Conservation (phyloP, 2,888 invertebrate genomes). For the Scrobipalpa atriplicella region DNA sequence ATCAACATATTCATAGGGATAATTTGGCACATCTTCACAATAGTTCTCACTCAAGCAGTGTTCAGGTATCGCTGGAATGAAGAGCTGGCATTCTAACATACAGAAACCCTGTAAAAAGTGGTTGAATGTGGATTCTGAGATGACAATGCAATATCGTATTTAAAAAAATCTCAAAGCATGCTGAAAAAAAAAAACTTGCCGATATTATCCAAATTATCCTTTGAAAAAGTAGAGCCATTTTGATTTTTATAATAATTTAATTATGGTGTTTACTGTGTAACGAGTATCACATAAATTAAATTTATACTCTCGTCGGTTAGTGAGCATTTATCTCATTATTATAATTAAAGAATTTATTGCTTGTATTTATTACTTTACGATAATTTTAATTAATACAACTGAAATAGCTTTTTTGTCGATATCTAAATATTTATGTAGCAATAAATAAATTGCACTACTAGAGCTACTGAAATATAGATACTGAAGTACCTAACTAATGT, state of each 20-base stretch:
- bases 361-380: neutral
- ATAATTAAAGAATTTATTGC: neutral
- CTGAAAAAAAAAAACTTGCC: neutral
- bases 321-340: neutral
- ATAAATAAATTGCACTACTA: too few species aligned
- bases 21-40: constrained; percentile 27
- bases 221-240: neutral
- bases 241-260: neutral
- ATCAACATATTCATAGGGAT: constrained; percentile 16
- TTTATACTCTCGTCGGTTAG: neutral
- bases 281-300: neutral
- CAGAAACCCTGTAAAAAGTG: neutral
- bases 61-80: constrained; percentile 16
- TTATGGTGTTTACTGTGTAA: neutral
- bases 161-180: neutral
- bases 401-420: too few species aligned
- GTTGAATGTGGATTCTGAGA: neutral
- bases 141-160: neutral
- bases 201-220: neutral
- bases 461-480: too few species aligned
- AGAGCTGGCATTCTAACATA: neutral
- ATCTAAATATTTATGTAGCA: too few species aligned
- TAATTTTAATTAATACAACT: neutral
- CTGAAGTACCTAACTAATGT: too few species aligned
- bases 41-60: neutral